Base-by-base conservation (phyloP, 2,113 vertebrate genomes). In the Grus americana region DNA sequence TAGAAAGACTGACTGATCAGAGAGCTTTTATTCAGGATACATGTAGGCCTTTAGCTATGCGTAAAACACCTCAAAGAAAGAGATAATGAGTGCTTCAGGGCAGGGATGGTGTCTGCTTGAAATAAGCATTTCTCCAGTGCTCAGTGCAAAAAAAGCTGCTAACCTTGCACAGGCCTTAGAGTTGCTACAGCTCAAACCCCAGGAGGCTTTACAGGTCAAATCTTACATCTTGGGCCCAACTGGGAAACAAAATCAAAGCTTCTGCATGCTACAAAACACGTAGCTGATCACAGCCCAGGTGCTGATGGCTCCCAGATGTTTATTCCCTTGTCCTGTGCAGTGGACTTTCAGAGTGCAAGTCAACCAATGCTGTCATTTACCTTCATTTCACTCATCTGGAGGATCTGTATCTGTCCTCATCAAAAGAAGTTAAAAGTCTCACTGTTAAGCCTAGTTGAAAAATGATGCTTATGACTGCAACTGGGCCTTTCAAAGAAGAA, bases 231-330 rank as follows among this genome's bases (percentile, higher is more conserved):
- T 47, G 23, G 54, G 57, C 26, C 19, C 40, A 44, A 9, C 0
- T 40, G 32, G 44, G 85, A 82, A 88, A 82, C 29, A 82, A 79
- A 90, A 72, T 44, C 66, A 82, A 79, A 82, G 66, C 46, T 57
- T 44, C 57, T 79, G 38, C 6, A 6, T 32, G n/a, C 5, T 40
- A 73, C 34, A 42, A 59, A 85, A 73, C 16, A 22, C 0, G 0
- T 62, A 44, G 23, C 46, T 38, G 49, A 82, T 85, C 0, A 0
- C 27, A 82, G n/a, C 40, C 58, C 36, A 59, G 32, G 40, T 66
- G 73, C 63, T 74, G 65, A 62, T 32, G 61, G 34, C 36, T 86
- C 46, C 40, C 15, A 44, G 9, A 23, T 65, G 38, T 36, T 73
- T 89, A 19, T 63, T 63, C n/a, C 34, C 17, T 59, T 73, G 29